Percentiles rank a stretch among this genome's conserved stretches.
Conservation (phyloP, 2,113 vertebrate genomes). For the Xyliphius kryptos region DNA sequence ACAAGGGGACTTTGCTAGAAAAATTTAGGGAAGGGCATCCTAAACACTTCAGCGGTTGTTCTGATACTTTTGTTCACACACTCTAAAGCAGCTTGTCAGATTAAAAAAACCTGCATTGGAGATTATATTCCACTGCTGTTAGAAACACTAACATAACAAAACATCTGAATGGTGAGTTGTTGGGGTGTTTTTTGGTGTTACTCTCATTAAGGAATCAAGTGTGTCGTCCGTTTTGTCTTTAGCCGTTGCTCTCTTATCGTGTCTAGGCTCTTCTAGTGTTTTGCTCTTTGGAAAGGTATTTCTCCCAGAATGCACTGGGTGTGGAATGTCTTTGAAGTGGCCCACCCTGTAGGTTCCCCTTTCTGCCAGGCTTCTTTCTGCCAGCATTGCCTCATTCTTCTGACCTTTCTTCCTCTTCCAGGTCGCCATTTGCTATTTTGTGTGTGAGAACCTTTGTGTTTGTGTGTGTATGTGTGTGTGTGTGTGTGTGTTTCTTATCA, state of each 20-base stretch:
- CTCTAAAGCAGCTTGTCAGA: no score
- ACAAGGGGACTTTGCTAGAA: no score
- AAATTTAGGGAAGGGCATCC: no score
- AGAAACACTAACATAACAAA: no score
- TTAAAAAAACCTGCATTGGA: no score
- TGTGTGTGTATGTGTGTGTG: neutral
- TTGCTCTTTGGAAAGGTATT: conserved; percentile 56
- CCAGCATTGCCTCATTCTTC: conserved; percentile 34
- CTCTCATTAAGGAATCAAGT: conserved; percentile 14
- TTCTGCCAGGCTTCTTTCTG: conserved; percentile 17
- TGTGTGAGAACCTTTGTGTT: conserved; percentile 25
- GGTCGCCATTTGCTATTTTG: conserved; percentile 35
- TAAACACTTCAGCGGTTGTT: no score
- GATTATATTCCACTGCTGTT: no score
- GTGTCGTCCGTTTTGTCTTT: neutral
- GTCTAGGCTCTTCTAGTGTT: conserved; percentile 46
- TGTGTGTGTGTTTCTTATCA: neutral
- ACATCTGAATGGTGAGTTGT: no score
- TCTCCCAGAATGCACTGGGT: conserved; percentile 59
- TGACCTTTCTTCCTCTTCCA: conserved; percentile 31
- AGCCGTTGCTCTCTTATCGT: conserved; percentile 10
- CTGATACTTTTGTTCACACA: no score
- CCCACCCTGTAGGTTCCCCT: conserved; percentile 57
- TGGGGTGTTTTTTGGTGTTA: neutral
- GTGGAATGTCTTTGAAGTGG: conserved; percentile 72